Evolutionary conservation across 1,140 invertebrate genomes (phyloP).

Genomic region (Lepidurus apus): DNA sequence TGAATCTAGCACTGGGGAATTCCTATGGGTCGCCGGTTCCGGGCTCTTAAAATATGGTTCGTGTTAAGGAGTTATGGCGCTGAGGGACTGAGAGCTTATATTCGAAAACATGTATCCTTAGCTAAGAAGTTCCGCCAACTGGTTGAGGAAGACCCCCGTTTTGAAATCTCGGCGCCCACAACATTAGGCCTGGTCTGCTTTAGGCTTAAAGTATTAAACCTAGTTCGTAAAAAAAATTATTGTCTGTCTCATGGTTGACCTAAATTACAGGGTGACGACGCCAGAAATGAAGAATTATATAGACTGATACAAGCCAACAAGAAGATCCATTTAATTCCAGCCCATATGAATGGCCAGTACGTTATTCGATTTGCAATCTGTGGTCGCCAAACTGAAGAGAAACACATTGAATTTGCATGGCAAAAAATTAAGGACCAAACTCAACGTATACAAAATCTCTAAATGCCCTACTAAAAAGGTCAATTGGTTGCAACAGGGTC

Average conservation of each 20-base stretch:
- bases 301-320: slow-evolving; percentile 84
- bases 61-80: slow-evolving; percentile 85
- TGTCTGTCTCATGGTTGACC: not conserved
- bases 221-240: too few species aligned
- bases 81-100: slow-evolving; percentile 77
- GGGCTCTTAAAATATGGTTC: slow-evolving; percentile 95
- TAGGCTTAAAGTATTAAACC: slow-evolving; percentile 79
- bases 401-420: slow-evolving; percentile 81
- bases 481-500: not conserved
- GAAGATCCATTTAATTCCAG: slow-evolving; percentile 90
- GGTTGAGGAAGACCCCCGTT: slow-evolving; percentile 61
- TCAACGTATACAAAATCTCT: not conserved
- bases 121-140: slow-evolving; percentile 78
- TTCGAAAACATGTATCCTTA: slow-evolving; percentile 69
- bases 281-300: slow-evolving; percentile 73
- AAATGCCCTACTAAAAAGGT: not conserved
- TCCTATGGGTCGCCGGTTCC: slow-evolving; percentile 86
- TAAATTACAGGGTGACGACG: slow-evolving; percentile 62
- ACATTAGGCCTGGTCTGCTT: slow-evolving; percentile 90
- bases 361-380: slow-evolving; percentile 89
- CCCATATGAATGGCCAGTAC: slow-evolving; percentile 75
- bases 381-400: slow-evolving; percentile 70
- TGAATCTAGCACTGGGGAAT: slow-evolving; percentile 87
- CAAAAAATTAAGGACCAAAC: slow-evolving; percentile 60
- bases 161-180: slow-evolving; percentile 82